Evolutionary conservation across 2,113 vertebrate species (phyloP), one percentile per base, ranked within the genome.

Genomic region (Mormyrus iriodes): DNA sequence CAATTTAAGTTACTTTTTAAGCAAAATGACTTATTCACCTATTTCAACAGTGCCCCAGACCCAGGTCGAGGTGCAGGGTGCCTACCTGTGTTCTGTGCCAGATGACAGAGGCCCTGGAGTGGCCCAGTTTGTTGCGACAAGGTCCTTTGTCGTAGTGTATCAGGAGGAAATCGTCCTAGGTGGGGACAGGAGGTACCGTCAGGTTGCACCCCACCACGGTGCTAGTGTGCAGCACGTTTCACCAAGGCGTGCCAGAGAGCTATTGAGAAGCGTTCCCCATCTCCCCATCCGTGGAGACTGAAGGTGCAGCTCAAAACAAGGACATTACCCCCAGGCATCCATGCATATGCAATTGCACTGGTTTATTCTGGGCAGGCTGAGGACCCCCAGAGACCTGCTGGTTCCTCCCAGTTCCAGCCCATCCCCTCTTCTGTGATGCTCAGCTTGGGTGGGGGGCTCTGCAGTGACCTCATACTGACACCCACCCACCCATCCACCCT

Each of bases 101-200:
- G 95, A 99, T 99, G 90, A 99, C 98, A 0, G 98, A 99, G 0
- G 98, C 98, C 92, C 98, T 96, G 94, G 98, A 99, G 93, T 99
- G 98, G 90, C 98, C 98, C 92, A 99, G 94, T 94, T 99, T 99
- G 96, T 99, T 99, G 89, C 98, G 96, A 93, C 98, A 99, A 73
- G 98, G 98, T 86, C 98, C 98, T 96, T 99, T 99, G 94, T 99
- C 98, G 0, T 99, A 99, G 93, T 99, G 98, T 93, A 99, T 99
- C 90, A 99, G 96, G 61, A 99, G 97, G 91, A 99, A 99, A 93
- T 99, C 98, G 21, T 99, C 98, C 98, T 99, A 94, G 21, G 51
- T 90, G 91, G 39, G 88, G 87, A 91, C 61, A 69, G 53, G 3
- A 46, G 35, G 35, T 76, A 76, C 27, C 5, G 17, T 76, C 31